Percentiles rank a stretch among this genome's conserved stretches.
Conservation (phyloP, 1,140 invertebrate genomes). For the Papilio xuthus region DNA sequence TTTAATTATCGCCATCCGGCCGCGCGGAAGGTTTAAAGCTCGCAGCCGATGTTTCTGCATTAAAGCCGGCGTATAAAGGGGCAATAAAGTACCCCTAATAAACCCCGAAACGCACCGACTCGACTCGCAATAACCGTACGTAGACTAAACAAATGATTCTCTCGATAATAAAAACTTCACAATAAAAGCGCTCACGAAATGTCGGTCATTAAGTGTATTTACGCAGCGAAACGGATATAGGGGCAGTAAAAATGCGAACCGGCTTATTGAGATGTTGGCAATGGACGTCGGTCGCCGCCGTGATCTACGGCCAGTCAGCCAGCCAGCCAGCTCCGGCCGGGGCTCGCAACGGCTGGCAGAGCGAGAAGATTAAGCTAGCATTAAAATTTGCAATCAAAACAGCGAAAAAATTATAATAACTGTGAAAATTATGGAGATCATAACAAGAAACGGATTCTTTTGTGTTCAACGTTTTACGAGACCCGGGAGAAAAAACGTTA, state of each 20-base stretch:
- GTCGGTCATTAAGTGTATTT: constrained; percentile 78
- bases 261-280: constrained; percentile 76
- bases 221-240: constrained; percentile 76
- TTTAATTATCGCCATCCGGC: constrained; percentile 67
- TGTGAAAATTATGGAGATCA: constrained; percentile 66
- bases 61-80: constrained; percentile 63
- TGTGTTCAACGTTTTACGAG: constrained; percentile 65
- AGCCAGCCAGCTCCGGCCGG: constrained; percentile 40
- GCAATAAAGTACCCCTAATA: constrained; percentile 74
- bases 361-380: constrained; percentile 50
- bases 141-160: constrained; percentile 78
- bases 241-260: constrained; percentile 73
- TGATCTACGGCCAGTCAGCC: constrained; percentile 61
- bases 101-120: constrained; percentile 69
- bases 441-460: constrained; percentile 64
- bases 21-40: constrained; percentile 54
- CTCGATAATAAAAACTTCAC: constrained; percentile 78
- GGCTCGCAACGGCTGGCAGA: neutral
- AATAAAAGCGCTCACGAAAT: constrained; percentile 78
- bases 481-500: constrained; percentile 62
- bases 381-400: constrained; percentile 58
- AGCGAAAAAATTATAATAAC: constrained; percentile 54
- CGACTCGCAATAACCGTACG: constrained; percentile 72
- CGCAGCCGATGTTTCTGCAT: constrained; percentile 52
- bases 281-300: constrained; percentile 46